Base-by-base conservation (phyloP, 2,113 vertebrate genomes). In the Otolemur garnettii region DNA sequence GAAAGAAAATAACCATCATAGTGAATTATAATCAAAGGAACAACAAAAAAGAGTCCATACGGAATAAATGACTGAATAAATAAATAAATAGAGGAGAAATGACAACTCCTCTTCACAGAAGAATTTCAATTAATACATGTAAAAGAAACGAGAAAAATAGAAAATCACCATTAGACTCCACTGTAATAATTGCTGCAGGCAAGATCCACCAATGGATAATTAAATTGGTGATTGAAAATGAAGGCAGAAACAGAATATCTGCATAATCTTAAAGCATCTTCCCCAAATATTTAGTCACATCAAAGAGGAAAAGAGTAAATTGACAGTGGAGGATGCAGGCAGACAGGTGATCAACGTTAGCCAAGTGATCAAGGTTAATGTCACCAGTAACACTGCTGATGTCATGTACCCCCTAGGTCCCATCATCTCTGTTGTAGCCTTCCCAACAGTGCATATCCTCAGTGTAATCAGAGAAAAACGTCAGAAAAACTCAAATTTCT, bases 41-140 rank as follows among this genome's bases (percentile, higher is more conserved):
- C 42, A 78, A 85, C 75, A 19, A 19, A 4, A 26, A 42, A 11
- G 33, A 64, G 11, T 42, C 19, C 19, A 81, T 35, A 62, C 17
- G 69, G 28, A 90, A 90, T 45, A 78, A 93, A 86, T 30, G 35
- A 82, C 12, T 75, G 28, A 90, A 90, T 45, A 78, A 93, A 86
- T 30, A 45, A 81, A 62, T 55, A 69, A 45, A 68, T 35, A 62
- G n/a, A 50, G 10, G 13, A 60, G 35, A 92, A 88, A 66, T 88
- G 64, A 72, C n/a, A 91, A 64, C 19, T 7, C 13, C 91, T 78
- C 5, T 55, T 92, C 79, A 83, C 2, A 78, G 72, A 87, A 53
- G 17, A 91, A 94, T 84, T 88, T 10, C 35, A 84, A 72, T n/a
- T 69, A 78, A 91, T 60, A 18, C n/a, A 74, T 45, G 21, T 42